Evolutionary conservation across 1,140 invertebrate genomes (phyloP), one percentile per base, ranked within the genome.

Genomic region (Drosophila repleta): DNA sequence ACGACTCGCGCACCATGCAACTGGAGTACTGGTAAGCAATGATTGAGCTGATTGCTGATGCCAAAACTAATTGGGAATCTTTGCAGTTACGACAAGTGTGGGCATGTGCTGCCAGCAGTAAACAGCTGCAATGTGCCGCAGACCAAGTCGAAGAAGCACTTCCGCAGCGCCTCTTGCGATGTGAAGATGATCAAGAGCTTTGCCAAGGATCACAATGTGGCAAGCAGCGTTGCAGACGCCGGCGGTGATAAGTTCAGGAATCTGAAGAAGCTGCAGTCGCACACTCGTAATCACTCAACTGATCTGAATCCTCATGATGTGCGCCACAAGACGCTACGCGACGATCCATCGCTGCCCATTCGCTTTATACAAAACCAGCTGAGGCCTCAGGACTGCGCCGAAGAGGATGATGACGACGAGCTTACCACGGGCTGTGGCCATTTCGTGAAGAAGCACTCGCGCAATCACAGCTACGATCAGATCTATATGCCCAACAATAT

Each of bases 1-100:
- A 94, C 90, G 93, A 94, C 90, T 94, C 93, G 20, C 93, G 93
- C 72, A 94, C 93, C 15, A 93, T 94, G 77, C 93, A 94, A 61
- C 82, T 94, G 67, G 93, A 94, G 79, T 92, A 93, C 68, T 91
- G 93, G 84, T 92, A 35, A 74, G 75, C 4, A 1, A 18, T 17
- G 21, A 3, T 2, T 1, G 13, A 1, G 7, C 6, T 24, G 29
- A 1, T 0, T 3, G 17, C 8, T 18, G 6, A 6, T 17, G 32
- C 17, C 39, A 6, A 15, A 43, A 43, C 39, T 57, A 45, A 62
- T 32, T 17, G 0, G 0, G 1, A 1, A 39, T 8, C 2, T 13
- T 32, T 60, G 5, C 56, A 91, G 90, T 24, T 91, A 91, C 62
- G 90, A 91, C 56, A 91, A 91, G 43, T 91, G 78, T n/a, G 83